Evolutionary conservation across 2,888 invertebrate species (phyloP), one percentile per base, ranked within the genome.

Genomic region (Ceraclea dissimilis): DNA sequence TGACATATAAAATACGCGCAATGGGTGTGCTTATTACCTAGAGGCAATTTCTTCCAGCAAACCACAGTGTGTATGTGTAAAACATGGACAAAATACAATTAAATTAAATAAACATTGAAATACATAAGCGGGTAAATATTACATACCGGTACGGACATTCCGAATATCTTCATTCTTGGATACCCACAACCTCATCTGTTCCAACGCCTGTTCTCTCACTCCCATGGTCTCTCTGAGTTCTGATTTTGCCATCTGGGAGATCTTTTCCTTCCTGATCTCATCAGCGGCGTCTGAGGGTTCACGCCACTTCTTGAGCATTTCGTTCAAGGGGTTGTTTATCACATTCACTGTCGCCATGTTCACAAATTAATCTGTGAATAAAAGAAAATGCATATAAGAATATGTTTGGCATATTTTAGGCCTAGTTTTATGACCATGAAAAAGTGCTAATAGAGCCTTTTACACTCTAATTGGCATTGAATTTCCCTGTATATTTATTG

Each of bases 211-310:
- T 26, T 81, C 80, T 51, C 81, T 76, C 1, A 78, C 79, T 10
- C 73, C 69, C 13, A 85, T 80, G 48, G 86, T 84, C 68, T 90
- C 89, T 13, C 86, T 73, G n/a, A 89, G 71, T 66, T 89, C 87
- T 49, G 74, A 75, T 50, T 79, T 79, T 0, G 88, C 86, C 1
- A 83, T 70, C 62, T 79, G 74, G 13, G 63, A 69, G 2, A 74
- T 65, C 39, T 31, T 33, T 13, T 56, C 51, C 33, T 51, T 50
- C 6, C 22, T 13, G n/a, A 21, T 17, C 18, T 48, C 34, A n/a
- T 48, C 48, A n/a, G 6, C 16, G 13, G n/a, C 2, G 2, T 50
- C 26, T 11, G 4, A 2, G 21, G 49, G 33, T 22, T 26, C 26
- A 10, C 26, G 21, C 33, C 50, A 33, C 18, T 18, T 50, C 34